Percentiles rank a stretch among this genome's conserved stretches.
Conservation (phyloP, 2,888 invertebrate genomes). For the Habrosyne pyritoides region DNA sequence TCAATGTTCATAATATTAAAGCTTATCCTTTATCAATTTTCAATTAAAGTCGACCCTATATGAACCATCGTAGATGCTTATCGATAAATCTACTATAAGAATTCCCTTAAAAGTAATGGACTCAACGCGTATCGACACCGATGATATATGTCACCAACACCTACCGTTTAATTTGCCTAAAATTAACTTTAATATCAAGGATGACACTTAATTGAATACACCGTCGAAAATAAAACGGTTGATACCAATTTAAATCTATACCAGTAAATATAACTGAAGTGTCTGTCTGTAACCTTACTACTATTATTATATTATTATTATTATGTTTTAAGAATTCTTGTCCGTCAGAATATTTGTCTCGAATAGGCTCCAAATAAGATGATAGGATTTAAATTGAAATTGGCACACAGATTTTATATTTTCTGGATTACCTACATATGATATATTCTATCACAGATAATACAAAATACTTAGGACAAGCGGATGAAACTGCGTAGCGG, state of each 20-base stretch:
- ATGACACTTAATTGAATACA: constrained; percentile 57
- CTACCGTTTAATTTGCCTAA: constrained; percentile 57
- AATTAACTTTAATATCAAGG: constrained; percentile 67
- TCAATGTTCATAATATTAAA: neutral
- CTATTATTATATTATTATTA: too few relatives aligned
- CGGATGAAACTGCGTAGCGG: too few relatives aligned
- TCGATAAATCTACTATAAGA: constrained; percentile 38
- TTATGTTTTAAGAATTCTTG: too few relatives aligned
- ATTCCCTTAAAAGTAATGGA: constrained; percentile 6
- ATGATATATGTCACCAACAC: constrained; percentile 48
- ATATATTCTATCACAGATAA: too few relatives aligned
- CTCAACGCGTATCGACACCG: constrained; percentile 19
- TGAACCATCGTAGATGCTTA: constrained; percentile 30
- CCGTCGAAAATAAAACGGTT: constrained; percentile 37
- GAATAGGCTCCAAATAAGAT: too few relatives aligned
- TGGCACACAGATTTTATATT: too few relatives aligned
- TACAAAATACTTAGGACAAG: too few relatives aligned
- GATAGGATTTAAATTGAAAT: too few relatives aligned
- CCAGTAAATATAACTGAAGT: neutral
- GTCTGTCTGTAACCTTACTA: neutral
- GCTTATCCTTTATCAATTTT: neutral
- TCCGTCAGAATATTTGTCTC: too few relatives aligned
- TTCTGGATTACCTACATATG: too few relatives aligned
- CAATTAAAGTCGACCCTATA: neutral
- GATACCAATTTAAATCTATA: constrained; percentile 11